Percentiles rank a stretch among this genome's conserved stretches.
Evolutionary conservation across 2,888 invertebrate species (phyloP).

Genomic region (Syrphus vitripennis): DNA sequence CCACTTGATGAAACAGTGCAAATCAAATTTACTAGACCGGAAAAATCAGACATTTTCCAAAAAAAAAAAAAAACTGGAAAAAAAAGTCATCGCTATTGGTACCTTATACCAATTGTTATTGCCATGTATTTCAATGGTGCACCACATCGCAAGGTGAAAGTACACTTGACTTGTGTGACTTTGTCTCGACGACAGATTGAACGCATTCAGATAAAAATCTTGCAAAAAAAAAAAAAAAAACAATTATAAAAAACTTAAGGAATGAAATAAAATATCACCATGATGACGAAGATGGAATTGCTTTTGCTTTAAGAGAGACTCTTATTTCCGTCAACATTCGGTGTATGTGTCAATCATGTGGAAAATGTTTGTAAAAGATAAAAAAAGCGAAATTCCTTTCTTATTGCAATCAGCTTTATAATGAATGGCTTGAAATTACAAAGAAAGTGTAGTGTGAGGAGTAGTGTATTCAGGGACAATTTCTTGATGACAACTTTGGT

Average conservation of each 20-base stretch:
- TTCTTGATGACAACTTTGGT: not conserved
- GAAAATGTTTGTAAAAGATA: not conserved
- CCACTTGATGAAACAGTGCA: conserved; percentile 6
- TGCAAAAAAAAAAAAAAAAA: not conserved
- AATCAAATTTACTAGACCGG: conserved; percentile 65
- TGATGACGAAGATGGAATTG: not conserved
- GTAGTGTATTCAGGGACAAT: not conserved
- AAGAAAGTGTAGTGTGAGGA: conserved; percentile 1
- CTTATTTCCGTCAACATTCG: conserved; percentile 7
- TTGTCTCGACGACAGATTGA: conserved; percentile 5
- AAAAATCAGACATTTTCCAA: conserved; percentile 56
- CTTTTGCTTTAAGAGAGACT: not conserved
- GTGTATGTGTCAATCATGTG: conserved; percentile 15
- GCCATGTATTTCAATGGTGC: conserved; percentile 52
- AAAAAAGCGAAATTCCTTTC: conserved; percentile 13
- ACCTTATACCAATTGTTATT: conserved; percentile 19
- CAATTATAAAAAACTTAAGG: not conserved
- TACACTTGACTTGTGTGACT: conserved; percentile 38
- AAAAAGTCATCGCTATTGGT: conserved; percentile 23
- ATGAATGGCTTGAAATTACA: not conserved
- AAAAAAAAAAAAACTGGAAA: conserved; percentile 5
- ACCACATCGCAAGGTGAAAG: conserved; percentile 60
- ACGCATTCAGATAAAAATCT: conserved; percentile 9
- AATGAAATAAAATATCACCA: not conserved
- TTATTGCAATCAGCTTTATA: not conserved